Base-by-base conservation (phyloP, 2,888 invertebrate species). In the Selenia dentaria region DNA sequence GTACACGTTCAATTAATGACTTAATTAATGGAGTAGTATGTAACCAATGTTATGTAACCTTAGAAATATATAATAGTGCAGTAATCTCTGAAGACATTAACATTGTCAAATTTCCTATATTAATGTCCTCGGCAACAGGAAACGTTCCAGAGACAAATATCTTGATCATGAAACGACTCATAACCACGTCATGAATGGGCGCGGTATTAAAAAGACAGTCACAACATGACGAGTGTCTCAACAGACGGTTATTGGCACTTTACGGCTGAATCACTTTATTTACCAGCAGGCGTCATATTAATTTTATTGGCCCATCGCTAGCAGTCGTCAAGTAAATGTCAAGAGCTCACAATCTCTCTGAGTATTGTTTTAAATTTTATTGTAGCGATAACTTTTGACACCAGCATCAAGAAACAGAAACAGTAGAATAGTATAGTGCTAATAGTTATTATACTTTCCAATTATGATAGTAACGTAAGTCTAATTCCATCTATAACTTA, bases 231-330 rank as follows among this genome's bases (percentile, higher is more conserved):
- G 38, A 48, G 41, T 48, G 41, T 38, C 41, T 33, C 24, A 24
- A 33, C 37, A 47, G 41, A 41, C 41, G 14, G 33, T 41, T 38
- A 48, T 48, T 67, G 67, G 55, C 64, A 62, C 57, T 84, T 83
- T 83, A 85, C 68, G 74, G 74, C 56, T 54, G 49, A 52, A 66
- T 52, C 70, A 71, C 64, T 82, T 76, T 76, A 82, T 80, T 77
- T 74, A 74, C 57, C 85, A 80, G 78, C 82, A 73, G 84, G 79
- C 64, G 59, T 58, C 66, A 62, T 80, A 77, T 77, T 72, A 67
- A 73, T 74, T 77, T 76, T 74, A 79, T 78, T 75, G 61, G 59
- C 40, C 60, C 44, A 67, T 73, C 67, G 70, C 67, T 56, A 59
- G 61, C 54, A 63, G 57, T 59, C 59, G 64, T 63, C 55, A 47